Conservation (phyloP, 1,140 invertebrate genomes). For the Teleogryllus occipitalis region DNA sequence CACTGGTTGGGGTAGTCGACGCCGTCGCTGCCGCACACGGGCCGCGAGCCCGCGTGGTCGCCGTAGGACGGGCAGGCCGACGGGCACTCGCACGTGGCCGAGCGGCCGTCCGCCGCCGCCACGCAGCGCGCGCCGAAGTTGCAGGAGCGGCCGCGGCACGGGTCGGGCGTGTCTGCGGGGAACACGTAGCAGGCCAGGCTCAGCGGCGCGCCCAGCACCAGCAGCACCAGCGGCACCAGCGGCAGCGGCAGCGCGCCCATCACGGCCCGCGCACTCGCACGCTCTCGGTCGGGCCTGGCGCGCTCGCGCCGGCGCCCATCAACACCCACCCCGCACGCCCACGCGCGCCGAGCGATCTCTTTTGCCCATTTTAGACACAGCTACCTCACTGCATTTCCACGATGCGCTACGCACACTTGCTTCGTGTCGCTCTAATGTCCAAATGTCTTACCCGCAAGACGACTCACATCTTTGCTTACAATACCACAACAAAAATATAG, state of each 20-base stretch:
- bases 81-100: conserved; percentile 64
- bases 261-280: not conserved
- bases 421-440: too few relatives aligned
- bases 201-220: not conserved
- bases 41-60: conserved; percentile 62
- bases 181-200: conserved; percentile 42
- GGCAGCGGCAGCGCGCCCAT: too few relatives aligned
- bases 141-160: conserved; percentile 64
- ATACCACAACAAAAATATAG: too few relatives aligned
- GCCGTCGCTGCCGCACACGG: conserved; percentile 66
- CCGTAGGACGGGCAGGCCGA: conserved; percentile 68
- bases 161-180: conserved; percentile 63
- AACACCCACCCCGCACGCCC: not conserved
- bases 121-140: conserved; percentile 66
- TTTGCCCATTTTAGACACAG: too few relatives aligned
- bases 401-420: too few relatives aligned
- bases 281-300: too few relatives aligned
- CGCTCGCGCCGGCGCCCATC: too few relatives aligned
- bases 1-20: conserved; percentile 70
- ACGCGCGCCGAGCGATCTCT: too few relatives aligned
- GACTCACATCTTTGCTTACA: too few relatives aligned
- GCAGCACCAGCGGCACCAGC: not conserved
- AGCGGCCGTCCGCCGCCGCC: conserved; percentile 61
- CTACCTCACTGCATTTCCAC: too few relatives aligned
- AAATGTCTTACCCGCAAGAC: too few relatives aligned